Evolutionary conservation across 1,140 invertebrate species (phyloP).

Genomic region (Drosophila kanapiae): DNA sequence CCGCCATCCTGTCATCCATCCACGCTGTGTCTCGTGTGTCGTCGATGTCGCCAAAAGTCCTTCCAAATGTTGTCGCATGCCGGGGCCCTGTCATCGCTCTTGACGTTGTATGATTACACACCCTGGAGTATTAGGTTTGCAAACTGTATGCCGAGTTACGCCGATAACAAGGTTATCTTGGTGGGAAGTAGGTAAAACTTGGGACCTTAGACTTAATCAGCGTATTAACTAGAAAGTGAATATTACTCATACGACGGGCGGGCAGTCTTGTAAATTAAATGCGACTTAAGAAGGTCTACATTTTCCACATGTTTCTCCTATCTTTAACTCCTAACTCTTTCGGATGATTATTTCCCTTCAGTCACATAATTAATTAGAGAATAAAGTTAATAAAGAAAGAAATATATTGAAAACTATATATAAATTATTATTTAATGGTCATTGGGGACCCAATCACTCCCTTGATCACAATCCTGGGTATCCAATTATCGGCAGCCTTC

Average conservation of each 20-base stretch:
- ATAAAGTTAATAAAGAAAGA: neutral
- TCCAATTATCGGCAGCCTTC: neutral
- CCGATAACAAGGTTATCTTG: neutral
- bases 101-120: slow-evolving; percentile 14
- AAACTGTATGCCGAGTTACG: slow-evolving; percentile 1
- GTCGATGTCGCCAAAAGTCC: slow-evolving; percentile 67
- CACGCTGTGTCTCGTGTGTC: slow-evolving; percentile 35
- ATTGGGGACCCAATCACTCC: no score
- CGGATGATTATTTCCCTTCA: no score
- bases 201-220: no score
- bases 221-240: neutral
- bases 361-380: no score
- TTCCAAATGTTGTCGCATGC: slow-evolving; percentile 32
- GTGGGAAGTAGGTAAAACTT: neutral
- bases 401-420: neutral
- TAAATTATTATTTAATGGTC: no score
- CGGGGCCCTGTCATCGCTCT: slow-evolving; percentile 48
- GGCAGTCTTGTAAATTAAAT: neutral
- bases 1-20: slow-evolving; percentile 6
- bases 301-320: no score
- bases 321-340: no score
- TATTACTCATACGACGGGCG: slow-evolving; percentile 1
- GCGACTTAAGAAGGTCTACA: no score
- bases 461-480: slow-evolving; percentile 6
- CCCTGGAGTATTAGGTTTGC: slow-evolving; percentile 10